Evolutionary conservation across 2,797 vertebrate genomes (phyloP).

Genomic region (Oryzias dopingdopingensis): DNA sequence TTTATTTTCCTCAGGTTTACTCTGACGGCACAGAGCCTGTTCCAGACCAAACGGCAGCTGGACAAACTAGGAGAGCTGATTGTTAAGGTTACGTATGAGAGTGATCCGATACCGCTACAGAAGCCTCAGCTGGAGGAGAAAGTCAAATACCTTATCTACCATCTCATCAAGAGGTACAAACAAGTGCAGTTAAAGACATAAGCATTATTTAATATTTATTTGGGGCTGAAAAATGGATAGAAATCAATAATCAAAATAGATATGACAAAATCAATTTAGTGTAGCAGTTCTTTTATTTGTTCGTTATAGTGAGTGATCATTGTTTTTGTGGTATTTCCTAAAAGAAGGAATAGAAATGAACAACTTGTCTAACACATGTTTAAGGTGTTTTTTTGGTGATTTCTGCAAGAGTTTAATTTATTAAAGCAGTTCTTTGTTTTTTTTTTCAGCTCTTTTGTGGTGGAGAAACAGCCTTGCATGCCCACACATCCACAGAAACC

Average conservation of each 20-base stretch:
- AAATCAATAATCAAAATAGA: too few species aligned
- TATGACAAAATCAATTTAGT: too few species aligned
- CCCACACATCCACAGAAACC: slow-evolving; percentile 94
- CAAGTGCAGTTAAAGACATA: neutral
- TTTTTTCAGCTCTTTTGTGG: slow-evolving; percentile 87
- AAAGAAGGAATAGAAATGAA: too few species aligned
- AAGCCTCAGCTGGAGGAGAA: slow-evolving; percentile 89
- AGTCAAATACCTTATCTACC: slow-evolving; percentile 88
- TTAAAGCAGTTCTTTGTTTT: slow-evolving; percentile 12
- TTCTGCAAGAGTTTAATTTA: neutral
- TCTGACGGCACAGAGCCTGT: slow-evolving; percentile 89
- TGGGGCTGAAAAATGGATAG: too few species aligned
- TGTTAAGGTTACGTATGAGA: slow-evolving; percentile 91
- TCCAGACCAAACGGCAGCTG: slow-evolving; percentile 91
- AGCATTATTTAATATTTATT: too few species aligned
- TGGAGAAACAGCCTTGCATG: slow-evolving; percentile 97
- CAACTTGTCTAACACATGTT: too few species aligned
- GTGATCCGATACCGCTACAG: slow-evolving; percentile 90
- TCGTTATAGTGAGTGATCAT: too few species aligned
- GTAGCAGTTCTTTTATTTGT: too few species aligned
- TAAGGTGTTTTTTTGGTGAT: too few species aligned
- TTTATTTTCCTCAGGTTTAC: slow-evolving; percentile 81
- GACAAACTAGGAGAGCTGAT: slow-evolving; percentile 93
- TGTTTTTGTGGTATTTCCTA: too few species aligned
- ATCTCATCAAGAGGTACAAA: slow-evolving; percentile 89